Percentiles rank a stretch among this genome's conserved stretches.
These are phyloP conservation scores for Adrianichthys oophorus DNA, from an alignment of 2,797 vertebrate genomes.

Conservation along the genomic window DNA sequence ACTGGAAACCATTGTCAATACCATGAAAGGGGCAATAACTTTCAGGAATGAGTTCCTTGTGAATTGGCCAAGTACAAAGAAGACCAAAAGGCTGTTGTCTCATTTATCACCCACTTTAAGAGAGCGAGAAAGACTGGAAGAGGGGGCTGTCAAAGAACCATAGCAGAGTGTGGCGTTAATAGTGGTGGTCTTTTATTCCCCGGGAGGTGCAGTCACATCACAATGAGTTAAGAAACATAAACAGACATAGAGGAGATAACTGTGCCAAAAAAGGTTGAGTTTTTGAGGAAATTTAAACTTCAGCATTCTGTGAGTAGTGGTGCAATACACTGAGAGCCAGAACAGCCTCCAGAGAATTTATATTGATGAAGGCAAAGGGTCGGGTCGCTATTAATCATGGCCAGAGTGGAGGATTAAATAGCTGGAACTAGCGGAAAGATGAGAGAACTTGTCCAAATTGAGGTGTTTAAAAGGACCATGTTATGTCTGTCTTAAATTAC, in stretches of 20 bases:
- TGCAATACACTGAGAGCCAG: slow-evolving; percentile 45
- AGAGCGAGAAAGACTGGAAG: slow-evolving; percentile 43
- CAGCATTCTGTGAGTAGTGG: slow-evolving; percentile 23
- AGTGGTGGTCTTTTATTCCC: slow-evolving; percentile 62
- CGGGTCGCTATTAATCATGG: slow-evolving; percentile 78
- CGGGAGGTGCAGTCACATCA: slow-evolving; percentile 50
- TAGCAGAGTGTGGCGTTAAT: slow-evolving; percentile 46
- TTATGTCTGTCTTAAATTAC: slow-evolving; percentile 81
- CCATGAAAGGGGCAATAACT: slow-evolving; percentile 62
- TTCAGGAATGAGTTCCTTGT: slow-evolving; percentile 75
- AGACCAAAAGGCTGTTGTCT: slow-evolving; percentile 72
- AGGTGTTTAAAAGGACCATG: slow-evolving; percentile 72
- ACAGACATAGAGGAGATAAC: slow-evolving; percentile 10
- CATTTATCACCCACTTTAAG: slow-evolving; percentile 80
- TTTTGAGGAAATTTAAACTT: slow-evolving; percentile 33
- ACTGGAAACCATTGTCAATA: slow-evolving; percentile 63
- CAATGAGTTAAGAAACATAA: slow-evolving; percentile 50
- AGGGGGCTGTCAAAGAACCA: slow-evolving; percentile 59
- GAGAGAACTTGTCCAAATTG: slow-evolving; percentile 59
- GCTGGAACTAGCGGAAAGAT: slow-evolving; percentile 62
- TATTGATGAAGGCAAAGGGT: slow-evolving; percentile 74
- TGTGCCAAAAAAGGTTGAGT: slow-evolving; percentile 41
- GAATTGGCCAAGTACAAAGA: slow-evolving; percentile 73
- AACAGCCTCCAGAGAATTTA: slow-evolving; percentile 70
- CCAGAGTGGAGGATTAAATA: slow-evolving; percentile 74